Base-by-base conservation (phyloP, 2,797 vertebrate genomes). In the Tapera naevia region DNA sequence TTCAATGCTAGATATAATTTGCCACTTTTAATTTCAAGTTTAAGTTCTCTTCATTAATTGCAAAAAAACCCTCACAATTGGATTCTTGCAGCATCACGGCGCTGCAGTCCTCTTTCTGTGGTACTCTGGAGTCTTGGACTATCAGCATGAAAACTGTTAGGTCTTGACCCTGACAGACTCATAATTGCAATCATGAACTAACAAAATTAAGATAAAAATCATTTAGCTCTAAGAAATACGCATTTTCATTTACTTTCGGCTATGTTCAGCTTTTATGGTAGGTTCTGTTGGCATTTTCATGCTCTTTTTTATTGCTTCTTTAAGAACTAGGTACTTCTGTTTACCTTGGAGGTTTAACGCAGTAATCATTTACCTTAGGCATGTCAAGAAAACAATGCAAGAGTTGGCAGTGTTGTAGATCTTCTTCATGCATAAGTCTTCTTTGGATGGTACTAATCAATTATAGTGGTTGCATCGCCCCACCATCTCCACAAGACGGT, bases 281-380 rank as follows among this genome's bases (percentile, higher is more conserved):
- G 32, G 69, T 6, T 74, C n/a, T 64, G 0, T 41, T 88, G 60
- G 35, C 25, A 32, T 84, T 79, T 93, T 75, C 70, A n/a, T 78
- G 24, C 6, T 61, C 18, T 85, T 76, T 56, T 86, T 56, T 54
- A 33, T 79, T 91, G 45, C 39, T 92, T 84, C 25, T 85, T 35
- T 70, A 60, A 81, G 61, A 88, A 27, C 24, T 78, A 50, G 33
- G 35, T 92, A 28, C 13, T 89, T 84, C 16, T 54, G 53, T 67
- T 89, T 88, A 61, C 22, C 37, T 1, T 83, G 57, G 71, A 56
- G 6, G 3, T 78, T 82, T 79, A 83, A 85, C 82, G 72, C 61
- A 71, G 62, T 89, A 84, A 79, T 92, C 37, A 83, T 86, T 94
- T 88, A 80, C 76, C 62, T 79, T 67, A 61, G 91, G 21, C 62